phyloP scores from a whole-genome alignment of 2,113 vertebrate genomes.

The Petromus typicus region DNA sequence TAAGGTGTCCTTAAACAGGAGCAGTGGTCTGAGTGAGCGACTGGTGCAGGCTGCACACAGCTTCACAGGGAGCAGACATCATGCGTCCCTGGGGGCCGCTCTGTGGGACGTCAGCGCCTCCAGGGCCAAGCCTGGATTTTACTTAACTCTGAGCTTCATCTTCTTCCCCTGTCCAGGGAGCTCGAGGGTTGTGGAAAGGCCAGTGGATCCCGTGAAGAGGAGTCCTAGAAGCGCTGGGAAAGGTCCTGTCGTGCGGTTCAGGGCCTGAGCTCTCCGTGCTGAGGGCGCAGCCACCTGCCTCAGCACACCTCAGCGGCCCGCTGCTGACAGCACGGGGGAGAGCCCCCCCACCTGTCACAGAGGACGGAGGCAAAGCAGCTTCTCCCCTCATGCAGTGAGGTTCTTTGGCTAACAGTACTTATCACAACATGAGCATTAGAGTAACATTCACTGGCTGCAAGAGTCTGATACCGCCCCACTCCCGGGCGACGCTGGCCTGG shows the following conservation, averaged over 20 bases:
- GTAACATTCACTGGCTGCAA: background rate
- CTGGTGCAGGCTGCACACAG: no score
- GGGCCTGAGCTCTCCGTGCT: background rate
- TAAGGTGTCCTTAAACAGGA: no score
- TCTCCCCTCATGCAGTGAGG: background rate
- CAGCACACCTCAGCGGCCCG: background rate
- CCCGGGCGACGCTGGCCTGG: background rate
- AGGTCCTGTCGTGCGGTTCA: background rate
- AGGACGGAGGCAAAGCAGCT: background rate
- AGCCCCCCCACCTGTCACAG: background rate
- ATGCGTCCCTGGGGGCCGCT: no score
- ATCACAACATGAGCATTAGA: background rate
- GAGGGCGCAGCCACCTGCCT: background rate
- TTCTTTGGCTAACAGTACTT: background rate
- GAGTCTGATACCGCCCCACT: background rate
- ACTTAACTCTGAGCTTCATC: no score
- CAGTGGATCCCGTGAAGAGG: no score
- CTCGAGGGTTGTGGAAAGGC: background rate
- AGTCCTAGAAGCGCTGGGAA: background rate
- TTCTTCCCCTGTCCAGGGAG: background rate
- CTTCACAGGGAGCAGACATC: no score
- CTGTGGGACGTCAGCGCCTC: no score
- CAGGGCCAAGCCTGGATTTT: no score
- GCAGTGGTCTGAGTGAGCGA: no score
- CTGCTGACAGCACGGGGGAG: background rate